Conservation (phyloP, 2,888 invertebrate genomes). For the Fissipunctia ypsillon region DNA sequence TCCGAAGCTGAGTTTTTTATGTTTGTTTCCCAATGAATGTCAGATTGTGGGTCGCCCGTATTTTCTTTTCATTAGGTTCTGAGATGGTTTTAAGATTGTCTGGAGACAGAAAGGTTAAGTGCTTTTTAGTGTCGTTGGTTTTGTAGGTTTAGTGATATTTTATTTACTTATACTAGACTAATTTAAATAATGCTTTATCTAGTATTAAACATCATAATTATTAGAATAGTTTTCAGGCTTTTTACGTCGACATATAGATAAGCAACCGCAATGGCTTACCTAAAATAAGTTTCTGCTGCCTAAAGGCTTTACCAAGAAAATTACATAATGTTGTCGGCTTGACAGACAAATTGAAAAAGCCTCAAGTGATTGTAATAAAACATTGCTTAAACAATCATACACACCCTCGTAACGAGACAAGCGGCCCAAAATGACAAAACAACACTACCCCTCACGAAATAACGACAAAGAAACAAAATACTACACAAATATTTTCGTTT, state of each 20-base stretch:
- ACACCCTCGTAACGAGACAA: constrained; percentile 13
- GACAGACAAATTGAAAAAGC: neutral
- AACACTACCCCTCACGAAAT: constrained; percentile 42
- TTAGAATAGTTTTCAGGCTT: neutral
- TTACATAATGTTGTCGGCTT: neutral
- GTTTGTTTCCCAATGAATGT: constrained; percentile 37
- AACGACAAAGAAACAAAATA: constrained; percentile 65
- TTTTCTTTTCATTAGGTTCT: constrained; percentile 35
- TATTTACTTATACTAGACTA: neutral
- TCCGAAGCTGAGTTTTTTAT: constrained; percentile 15
- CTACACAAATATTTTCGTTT: constrained; percentile 79
- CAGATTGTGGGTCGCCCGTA: constrained; percentile 6
- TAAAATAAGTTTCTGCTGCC: neutral
- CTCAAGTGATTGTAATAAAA: constrained; percentile 23
- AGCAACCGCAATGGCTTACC: neutral
- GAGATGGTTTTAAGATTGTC: constrained; percentile 18
- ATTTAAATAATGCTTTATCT: neutral
- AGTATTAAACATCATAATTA: neutral
- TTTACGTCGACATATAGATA: neutral
- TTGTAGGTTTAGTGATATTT: neutral
- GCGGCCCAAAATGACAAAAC: constrained; percentile 47
- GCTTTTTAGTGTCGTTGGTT: constrained; percentile 8
- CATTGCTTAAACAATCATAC: constrained; percentile 20
- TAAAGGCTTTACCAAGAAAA: neutral
- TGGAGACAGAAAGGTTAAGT: constrained; percentile 19